phyloP scores from a whole-genome alignment of 2,888 invertebrate genomes.

The Pachydiplax longipennis region DNA sequence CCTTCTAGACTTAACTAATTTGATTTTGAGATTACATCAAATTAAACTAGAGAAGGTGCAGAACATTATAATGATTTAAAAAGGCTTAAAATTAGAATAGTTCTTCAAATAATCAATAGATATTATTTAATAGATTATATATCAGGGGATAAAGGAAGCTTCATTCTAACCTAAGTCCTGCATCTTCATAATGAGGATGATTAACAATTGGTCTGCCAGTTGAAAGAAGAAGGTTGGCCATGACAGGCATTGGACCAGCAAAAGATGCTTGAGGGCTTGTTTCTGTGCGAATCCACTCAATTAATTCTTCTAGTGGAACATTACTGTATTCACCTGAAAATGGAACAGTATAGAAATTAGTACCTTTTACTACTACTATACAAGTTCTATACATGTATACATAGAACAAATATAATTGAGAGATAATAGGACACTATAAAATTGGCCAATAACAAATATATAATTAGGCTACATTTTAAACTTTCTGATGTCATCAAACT shows the following conservation, averaged over 20 bases:
- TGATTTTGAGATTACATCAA: background rate
- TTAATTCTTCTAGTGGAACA: conserved; percentile 74
- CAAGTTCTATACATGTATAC: background rate
- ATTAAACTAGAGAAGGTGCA: background rate
- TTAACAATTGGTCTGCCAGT: conserved; percentile 81
- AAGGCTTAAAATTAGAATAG: too few species aligned
- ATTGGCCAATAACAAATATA: too few species aligned
- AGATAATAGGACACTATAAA: too few species aligned
- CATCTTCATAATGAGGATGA: conserved; percentile 88
- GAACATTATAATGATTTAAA: too few species aligned
- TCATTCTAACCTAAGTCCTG: conserved; percentile 70
- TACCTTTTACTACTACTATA: background rate
- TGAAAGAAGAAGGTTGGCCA: conserved; percentile 80
- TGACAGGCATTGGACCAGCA: conserved; percentile 86
- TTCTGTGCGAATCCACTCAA: conserved; percentile 76
- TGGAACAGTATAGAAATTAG: background rate
- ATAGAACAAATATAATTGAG: background rate
- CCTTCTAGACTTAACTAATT: too few species aligned
- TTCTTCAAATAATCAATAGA: too few species aligned
- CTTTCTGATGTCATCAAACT: too few species aligned
- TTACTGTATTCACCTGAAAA: conserved; percentile 73
- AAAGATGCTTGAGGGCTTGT: conserved; percentile 74
- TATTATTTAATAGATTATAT: too few species aligned
- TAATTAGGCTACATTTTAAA: too few species aligned
- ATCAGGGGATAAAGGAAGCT: too few species aligned